Evolutionary conservation across 2,797 vertebrate species (phyloP), one percentile per base, ranked within the genome.

Genomic region (Ctenochaetus hawaiiensis): DNA sequence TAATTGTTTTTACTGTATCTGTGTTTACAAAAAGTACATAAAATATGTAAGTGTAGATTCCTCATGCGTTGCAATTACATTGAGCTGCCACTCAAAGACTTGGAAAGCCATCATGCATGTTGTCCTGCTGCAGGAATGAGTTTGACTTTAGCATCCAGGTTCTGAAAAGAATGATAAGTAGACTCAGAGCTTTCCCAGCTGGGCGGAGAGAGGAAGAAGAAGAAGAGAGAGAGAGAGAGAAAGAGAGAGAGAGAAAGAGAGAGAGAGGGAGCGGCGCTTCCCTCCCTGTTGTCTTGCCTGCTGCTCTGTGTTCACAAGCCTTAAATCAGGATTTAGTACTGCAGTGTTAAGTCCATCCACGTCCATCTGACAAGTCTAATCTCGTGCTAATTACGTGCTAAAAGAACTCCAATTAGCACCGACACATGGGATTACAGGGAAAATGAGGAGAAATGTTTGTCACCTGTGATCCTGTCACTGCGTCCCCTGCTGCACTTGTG

Each of bases 401-500:
- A 84, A 89, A 88, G 66, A 88, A 82, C 83, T 78, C 80, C 78
- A 89, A 91, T 94, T 93, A 93, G 83, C 63, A 9, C 44, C 47
- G 54, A 81, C 80, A 64, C 72, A 2, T 68, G 80, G 88, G 86
- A 90, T 89, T 91, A 91, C 81, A 76, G 26, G 2, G 77, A 72
- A 89, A 91, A 93, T 89, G 84, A 93, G 91, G 75, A 92, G 83
- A 75, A 90, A 90, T 88, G 86, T 88, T 84, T 67, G 75, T 91
- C 88, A 91, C 86, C 88, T 90, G 85, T 87, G 86, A 87, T 88
- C 78, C 71, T 72, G 78, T 81, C 83, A 77, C 60, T 8, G 22
- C 6, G 1, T 52, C 72, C 69, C 67, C 68, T 47, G 68, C 77
- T 62, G 68, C 52, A 48, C 39, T 62, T 64, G 73, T n/a, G 26